phyloP scores from a whole-genome alignment of 1,140 invertebrate genomes.

The Rhynchophorus ferrugineus region DNA sequence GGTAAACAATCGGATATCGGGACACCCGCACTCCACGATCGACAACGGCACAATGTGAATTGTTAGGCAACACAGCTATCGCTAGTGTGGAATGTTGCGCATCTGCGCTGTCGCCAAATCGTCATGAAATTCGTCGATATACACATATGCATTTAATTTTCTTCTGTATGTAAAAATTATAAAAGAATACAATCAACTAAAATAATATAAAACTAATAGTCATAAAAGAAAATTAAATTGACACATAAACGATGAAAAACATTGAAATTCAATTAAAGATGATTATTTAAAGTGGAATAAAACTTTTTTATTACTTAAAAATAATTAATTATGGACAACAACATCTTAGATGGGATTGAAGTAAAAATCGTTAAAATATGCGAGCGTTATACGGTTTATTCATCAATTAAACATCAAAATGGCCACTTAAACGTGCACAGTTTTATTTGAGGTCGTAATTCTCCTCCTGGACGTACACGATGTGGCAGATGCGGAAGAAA shows the following conservation, averaged over 20 bases:
- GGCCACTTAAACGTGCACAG: no score
- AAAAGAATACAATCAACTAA: not conserved
- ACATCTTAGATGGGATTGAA: not conserved
- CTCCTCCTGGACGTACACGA: no score
- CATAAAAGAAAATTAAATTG: not conserved
- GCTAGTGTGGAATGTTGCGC: slow-evolving; percentile 11
- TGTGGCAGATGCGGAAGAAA: no score
- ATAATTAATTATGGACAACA: not conserved
- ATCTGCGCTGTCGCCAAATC: slow-evolving; percentile 10
- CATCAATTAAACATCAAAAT: no score
- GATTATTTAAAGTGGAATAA: not conserved
- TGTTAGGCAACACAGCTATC: slow-evolving; percentile 26
- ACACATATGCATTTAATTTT: not conserved
- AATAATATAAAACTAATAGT: slow-evolving; percentile 3
- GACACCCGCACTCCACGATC: not conserved
- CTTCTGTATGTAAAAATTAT: not conserved
- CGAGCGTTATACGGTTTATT: no score
- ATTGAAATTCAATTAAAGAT: not conserved
- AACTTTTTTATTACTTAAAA: not conserved
- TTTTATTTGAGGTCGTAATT: no score
- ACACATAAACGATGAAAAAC: not conserved
- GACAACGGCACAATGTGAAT: slow-evolving; percentile 22
- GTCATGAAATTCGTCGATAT: not conserved
- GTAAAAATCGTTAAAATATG: no score
- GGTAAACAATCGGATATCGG: slow-evolving; percentile 5